phyloP scores from a whole-genome alignment of 2,113 vertebrate species.

The Neoarius graeffei region DNA sequence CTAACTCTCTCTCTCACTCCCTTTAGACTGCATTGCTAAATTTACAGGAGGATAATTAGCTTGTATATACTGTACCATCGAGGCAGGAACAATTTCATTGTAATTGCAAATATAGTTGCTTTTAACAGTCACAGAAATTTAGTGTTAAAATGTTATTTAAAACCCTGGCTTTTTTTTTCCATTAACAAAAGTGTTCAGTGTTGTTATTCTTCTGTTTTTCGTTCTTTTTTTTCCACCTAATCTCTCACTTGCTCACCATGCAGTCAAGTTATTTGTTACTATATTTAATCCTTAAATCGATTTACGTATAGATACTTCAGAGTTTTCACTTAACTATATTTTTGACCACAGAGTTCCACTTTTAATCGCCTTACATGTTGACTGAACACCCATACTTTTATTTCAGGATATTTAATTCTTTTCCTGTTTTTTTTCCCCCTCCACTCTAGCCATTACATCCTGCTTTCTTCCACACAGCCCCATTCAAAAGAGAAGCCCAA shows the following conservation, averaged over 20 bases:
- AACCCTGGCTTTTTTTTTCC: neutral
- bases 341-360: neutral
- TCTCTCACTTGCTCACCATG: neutral
- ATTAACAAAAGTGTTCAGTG: neutral
- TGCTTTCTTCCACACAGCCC: neutral
- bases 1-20: no score
- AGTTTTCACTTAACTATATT: neutral
- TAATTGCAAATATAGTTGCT: neutral
- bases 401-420: neutral
- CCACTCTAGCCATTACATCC: neutral
- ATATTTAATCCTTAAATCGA: neutral
- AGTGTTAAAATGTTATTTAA: slow-evolving; percentile 3
- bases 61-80: neutral
- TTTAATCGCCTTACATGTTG: neutral
- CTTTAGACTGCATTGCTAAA: neutral
- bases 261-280: neutral
- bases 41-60: slow-evolving; percentile 3
- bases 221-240: neutral
- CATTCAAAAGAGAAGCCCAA: slow-evolving; percentile 80
- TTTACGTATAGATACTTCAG: neutral
- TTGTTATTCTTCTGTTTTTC: neutral
- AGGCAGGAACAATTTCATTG: neutral
- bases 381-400: neutral
- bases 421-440: neutral
- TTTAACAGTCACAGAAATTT: neutral